These are phyloP conservation scores for Coelopa frigida DNA, from an alignment of 1,140 invertebrate species.

Conservation along the genomic window DNA sequence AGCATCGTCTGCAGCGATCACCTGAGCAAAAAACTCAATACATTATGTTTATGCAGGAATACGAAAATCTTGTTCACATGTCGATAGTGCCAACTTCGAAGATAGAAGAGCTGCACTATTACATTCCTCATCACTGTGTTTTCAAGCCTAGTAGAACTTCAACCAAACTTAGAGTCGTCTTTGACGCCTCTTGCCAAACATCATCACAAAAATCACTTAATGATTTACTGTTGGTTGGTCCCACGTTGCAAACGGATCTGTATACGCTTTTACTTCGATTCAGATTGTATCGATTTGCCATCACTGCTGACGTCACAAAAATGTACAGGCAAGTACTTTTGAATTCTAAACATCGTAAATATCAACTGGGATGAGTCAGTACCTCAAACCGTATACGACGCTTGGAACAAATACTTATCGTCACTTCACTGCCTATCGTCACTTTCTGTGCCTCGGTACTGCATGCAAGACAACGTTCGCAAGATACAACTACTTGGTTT, in stretches of 20 bases:
- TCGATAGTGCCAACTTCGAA: constrained; percentile 1
- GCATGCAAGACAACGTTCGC: too few species aligned
- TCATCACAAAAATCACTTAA: constrained; percentile 33
- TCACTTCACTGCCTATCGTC: too few species aligned
- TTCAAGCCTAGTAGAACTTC: constrained; percentile 18
- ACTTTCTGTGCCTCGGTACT: too few species aligned
- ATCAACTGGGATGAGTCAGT: too few species aligned
- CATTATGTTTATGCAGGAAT: constrained; percentile 30
- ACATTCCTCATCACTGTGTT: constrained; percentile 30
- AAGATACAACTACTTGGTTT: too few species aligned
- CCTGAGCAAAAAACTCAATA: constrained; percentile 20
- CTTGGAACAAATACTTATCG: too few species aligned
- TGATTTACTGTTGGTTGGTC: constrained; percentile 36
- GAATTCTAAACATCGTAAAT: constrained; percentile 28
- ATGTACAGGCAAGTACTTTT: constrained; percentile 46
- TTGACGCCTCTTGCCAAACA: constrained; percentile 18
- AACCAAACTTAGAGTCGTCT: constrained; percentile 31
- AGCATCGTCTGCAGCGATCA: constrained; percentile 17
- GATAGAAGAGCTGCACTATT: constrained; percentile 14
- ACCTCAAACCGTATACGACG: too few species aligned
- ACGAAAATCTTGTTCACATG: constrained; percentile 25
- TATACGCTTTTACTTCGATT: constrained; percentile 43
- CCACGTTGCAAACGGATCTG: constrained; percentile 42
- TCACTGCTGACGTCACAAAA: constrained; percentile 41
- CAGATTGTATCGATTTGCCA: constrained; percentile 26